Conservation (phyloP, 1,140 invertebrate species). For the Choristoneura fumiferana region DNA sequence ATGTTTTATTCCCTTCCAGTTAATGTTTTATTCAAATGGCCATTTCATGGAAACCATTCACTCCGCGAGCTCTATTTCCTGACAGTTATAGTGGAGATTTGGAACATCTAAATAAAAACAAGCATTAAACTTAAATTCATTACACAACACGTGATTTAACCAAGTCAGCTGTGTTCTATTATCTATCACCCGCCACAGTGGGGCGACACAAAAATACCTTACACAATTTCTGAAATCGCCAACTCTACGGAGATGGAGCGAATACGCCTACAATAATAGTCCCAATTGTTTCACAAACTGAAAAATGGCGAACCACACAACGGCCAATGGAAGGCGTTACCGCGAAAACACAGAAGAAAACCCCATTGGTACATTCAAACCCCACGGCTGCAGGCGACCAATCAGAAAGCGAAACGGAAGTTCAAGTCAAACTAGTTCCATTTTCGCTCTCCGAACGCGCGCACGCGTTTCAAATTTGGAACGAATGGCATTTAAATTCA, state of each 20-base stretch:
- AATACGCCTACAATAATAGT: constrained; percentile 66
- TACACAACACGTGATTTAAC: constrained; percentile 33
- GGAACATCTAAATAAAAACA: background rate
- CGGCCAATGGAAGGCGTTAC: constrained; percentile 67
- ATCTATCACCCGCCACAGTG: constrained; percentile 22
- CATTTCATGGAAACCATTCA: constrained; percentile 8
- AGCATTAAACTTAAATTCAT: constrained; percentile 29
- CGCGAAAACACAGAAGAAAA: constrained; percentile 26
- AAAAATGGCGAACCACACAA: constrained; percentile 67
- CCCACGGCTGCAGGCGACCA: constrained; percentile 44
- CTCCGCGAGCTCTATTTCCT: constrained; percentile 3
- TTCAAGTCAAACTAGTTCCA: constrained; percentile 70
- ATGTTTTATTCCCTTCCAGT: background rate
- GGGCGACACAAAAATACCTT: constrained; percentile 50
- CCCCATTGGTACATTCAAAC: constrained; percentile 46
- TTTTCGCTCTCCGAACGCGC: constrained; percentile 49
- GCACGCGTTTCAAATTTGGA: constrained; percentile 50
- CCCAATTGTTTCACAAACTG: constrained; percentile 63
- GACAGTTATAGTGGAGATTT: background rate
- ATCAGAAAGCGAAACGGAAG: constrained; percentile 53
- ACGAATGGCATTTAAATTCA: constrained; percentile 26
- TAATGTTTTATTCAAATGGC: background rate
- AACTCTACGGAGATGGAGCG: constrained; percentile 33
- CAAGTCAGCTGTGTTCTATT: constrained; percentile 33
- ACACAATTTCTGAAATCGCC: constrained; percentile 39